Base-by-base conservation (phyloP, 1,140 invertebrate species). In the Acyrthosiphon pisum region DNA sequence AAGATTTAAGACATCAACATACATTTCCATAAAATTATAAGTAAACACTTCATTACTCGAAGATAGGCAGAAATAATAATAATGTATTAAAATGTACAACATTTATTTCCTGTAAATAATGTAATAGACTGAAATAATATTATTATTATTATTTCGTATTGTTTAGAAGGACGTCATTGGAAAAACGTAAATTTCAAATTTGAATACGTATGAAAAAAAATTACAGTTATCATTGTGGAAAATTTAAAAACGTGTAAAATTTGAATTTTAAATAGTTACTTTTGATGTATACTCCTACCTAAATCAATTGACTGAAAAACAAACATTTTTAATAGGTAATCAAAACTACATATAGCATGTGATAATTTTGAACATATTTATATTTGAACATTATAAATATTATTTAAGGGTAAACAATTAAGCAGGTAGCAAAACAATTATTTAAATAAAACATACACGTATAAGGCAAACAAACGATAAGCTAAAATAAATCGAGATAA, bases 381-480 rank as follows among this genome's bases (percentile, higher is more conserved):
- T 76, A 76, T n/a, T 76, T 76, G 14, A 76, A 76, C 60, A 76
- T 37, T 6, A 83, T 83, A 86, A 86, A 86, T 86, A 86, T 86
- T 46, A 30, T 86, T 46, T 46, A 86, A 46, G 41, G 44, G 23
- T 18, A 86, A 86, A 83, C 35, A 83, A 37, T 37, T 37, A n/a
- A 1, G 4, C 6, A 46, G 41, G 26, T 86, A 86, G 44, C 11
- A 30, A 46, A 44, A 86, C 26, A 46, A 46, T 86, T 86, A 46
- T 86, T 86, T 30, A 86, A 46, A 86, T 41, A 37, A 22, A 86
- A 86, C 23, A 86, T 86, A 86, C 7, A 76, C 30, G 30, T 35
- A 76, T n/a, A n/a, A 68, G 30, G 14, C 60, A 76, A 76, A 76
- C n/a, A 41, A 14, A 86, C 44, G 84, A 86, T 86, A 86, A 86